A percentile compares a stretch with the other conserved stretches of the same genome.
These are phyloP conservation scores for Psephotus haematonotus DNA, from an alignment of 2,113 vertebrate genomes.

Conservation along the genomic window DNA sequence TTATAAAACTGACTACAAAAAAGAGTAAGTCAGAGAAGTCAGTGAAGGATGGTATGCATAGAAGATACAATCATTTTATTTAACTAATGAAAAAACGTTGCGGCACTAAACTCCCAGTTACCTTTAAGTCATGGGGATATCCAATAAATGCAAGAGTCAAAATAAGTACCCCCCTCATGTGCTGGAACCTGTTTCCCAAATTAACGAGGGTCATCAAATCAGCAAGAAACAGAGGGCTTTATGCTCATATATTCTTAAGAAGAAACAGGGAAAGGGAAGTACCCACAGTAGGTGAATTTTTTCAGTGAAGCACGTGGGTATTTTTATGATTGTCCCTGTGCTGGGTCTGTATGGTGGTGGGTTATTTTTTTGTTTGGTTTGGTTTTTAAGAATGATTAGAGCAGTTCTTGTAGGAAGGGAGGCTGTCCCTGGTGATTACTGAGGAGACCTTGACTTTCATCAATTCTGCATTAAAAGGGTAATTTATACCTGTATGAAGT, in stretches of 20 bases:
- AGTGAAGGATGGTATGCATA: not conserved
- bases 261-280: not conserved
- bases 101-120: not conserved
- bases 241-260: not conserved
- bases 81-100: not conserved
- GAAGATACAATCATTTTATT: not conserved
- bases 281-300: not conserved
- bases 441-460: not conserved
- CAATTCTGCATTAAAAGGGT: not conserved
- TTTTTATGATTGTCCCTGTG: not conserved
- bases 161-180: not conserved
- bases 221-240: not conserved
- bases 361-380: not conserved
- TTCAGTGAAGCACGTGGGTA: not conserved
- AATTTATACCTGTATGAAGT: not conserved
- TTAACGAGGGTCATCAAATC: not conserved
- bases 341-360: not conserved
- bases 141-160: not conserved
- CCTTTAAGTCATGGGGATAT: not conserved
- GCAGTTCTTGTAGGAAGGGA: not conserved
- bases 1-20: not conserved
- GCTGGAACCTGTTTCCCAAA: not conserved
- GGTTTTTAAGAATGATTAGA: not conserved
- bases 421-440: not conserved
- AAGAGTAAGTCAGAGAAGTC: not conserved